These are phyloP conservation scores for Ctenosaura bakeri DNA, from an alignment of 2,797 vertebrate genomes.

Conservation along the genomic window DNA sequence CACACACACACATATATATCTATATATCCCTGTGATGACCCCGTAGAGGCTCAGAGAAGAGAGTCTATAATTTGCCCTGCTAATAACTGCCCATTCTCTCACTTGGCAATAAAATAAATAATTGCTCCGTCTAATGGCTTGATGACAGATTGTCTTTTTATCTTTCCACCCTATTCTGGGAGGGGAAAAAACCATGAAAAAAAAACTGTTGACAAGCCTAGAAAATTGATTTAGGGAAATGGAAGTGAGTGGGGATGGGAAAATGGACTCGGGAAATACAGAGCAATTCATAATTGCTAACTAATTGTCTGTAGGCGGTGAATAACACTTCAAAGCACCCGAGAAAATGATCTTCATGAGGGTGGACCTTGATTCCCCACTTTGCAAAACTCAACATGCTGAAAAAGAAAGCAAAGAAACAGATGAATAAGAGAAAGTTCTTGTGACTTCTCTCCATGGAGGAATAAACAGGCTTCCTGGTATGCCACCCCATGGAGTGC, in stretches of 20 bases:
- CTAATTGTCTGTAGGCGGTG: neutral
- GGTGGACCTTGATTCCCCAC: neutral
- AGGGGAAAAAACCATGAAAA: no score
- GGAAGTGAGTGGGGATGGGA: neutral
- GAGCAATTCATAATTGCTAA: neutral
- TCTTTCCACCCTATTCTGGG: neutral
- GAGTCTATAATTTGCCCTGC: neutral
- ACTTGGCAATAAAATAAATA: neutral
- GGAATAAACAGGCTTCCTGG: no score
- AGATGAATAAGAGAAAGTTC: neutral
- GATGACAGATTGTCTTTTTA: neutral
- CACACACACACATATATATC: neutral
- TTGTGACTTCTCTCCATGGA: neutral
- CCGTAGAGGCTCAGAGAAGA: neutral
- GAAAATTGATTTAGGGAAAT: neutral
- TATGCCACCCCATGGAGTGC: no score
- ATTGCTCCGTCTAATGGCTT: neutral
- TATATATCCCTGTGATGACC: neutral
- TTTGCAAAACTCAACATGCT: neutral
- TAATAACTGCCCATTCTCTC: neutral
- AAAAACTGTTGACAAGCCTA: slow-evolving; percentile 7
- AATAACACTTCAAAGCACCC: neutral
- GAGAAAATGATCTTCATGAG: neutral
- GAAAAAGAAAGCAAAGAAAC: neutral
- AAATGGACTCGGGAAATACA: neutral